Evolutionary conservation across 2,113 vertebrate species (phyloP), one percentile per base, ranked within the genome.

Genomic region (Lamprotornis superbus): DNA sequence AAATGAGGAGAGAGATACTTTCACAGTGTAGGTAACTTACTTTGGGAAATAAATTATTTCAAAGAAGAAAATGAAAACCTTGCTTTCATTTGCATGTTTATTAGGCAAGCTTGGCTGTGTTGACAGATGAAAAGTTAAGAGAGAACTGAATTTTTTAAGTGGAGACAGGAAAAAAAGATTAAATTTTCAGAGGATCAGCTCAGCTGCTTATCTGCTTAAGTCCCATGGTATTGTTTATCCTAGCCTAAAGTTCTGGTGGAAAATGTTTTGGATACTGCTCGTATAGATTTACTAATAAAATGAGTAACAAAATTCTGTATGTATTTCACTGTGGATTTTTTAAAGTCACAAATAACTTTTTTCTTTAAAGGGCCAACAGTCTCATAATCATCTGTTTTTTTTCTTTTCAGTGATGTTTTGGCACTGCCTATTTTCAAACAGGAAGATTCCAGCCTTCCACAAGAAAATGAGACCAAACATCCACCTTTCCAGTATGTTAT

Each of bases 351-450:
- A 27, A n/a, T 53, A 49, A 79, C 12, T 20, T 35, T 11, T 68
- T 44, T 7, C 10, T 82, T 73, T 33, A 30, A 6, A 22, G 37
- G 18, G 16, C 25, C 28, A 90, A 2, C 11, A 49, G 30, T 80
- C 89, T 96, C 52, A 28, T 21, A 56, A 14, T 44, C 87, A 23
- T 28, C 28, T 83, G 10, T 28, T 50, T 50, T 31, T 33, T 33
- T n/a, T 22, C 49, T 91, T 96, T 93, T 74, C 96, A 98, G 98
- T 79, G 98, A 98, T 98, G 98, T 98, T 83, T 95, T 98, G 97
- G 98, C 98, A 18, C 97, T 98, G 91, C 98, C 98, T 81, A 98
- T 98, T 97, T 98, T 98, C 95, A 98, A 98, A 93, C 98, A 98
- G 95, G 98, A 98, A 97, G 98, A 98, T 95, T 97, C 98, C 83